Base-by-base conservation (phyloP, 2,888 invertebrate genomes). In the Synanthedon vespiformis region DNA sequence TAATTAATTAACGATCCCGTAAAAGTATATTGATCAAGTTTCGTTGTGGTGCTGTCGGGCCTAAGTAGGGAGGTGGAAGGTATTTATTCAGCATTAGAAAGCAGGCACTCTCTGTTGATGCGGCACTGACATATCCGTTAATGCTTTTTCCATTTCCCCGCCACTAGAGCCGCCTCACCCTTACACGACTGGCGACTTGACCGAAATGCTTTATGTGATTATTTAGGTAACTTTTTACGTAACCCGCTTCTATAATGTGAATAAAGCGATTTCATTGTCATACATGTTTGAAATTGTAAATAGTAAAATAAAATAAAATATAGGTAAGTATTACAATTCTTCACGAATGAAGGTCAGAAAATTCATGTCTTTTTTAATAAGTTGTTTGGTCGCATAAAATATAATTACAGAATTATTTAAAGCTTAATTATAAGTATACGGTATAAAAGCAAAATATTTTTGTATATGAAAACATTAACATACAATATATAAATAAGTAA, bases 141-240 rank as follows among this genome's bases (percentile, higher is more conserved):
- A 88, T 88, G 87, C 85, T 83, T 86, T 84, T 86, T 82, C 87
- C 86, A 86, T 87, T 85, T 81, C 81, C 80, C 75, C 74, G 68
- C 66, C 70, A 74, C 77, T 74, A 70, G 68, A 66, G 68, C 63
- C 64, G 59, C 57, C 66, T 64, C 68, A 51, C 58, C 69, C 68
- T 69, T 65, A 61, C 61, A 57, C 60, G 59, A 62, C 65, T 68
- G 70, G 64, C 70, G 67, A 76, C 77, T 78, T 80, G 79, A 79
- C 80, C 82, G 70, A 79, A 72, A 70, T 74, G 74, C 67, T 71
- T 61, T 61, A 61, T 61, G 65, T 67, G 63, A 68, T 67, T 61
- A 58, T 65, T 64, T 65, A 64, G 63, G 62, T 60, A 49, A n/a
- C 52, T 52, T n/a, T 52, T 47, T 6, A 52, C 54, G 55, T 55